Evolutionary conservation across 2,888 invertebrate genomes (phyloP).

Genomic region (Zelleria hepariella): DNA sequence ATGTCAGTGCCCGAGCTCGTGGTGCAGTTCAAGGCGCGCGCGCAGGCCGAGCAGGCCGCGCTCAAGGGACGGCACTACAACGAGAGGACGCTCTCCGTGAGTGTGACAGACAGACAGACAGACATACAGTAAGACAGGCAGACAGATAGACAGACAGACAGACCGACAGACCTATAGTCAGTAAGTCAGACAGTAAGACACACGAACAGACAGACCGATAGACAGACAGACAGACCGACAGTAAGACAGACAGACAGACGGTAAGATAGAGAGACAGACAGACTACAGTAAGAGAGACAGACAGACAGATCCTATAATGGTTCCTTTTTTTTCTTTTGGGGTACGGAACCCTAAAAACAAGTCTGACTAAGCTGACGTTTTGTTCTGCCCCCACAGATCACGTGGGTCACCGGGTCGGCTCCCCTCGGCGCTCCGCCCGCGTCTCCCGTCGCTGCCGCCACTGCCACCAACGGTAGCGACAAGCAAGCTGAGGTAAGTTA

Average conservation of each 20-base stretch:
- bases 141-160: neutral
- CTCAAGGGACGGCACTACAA: conserved; percentile 81
- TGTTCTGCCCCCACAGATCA: conserved; percentile 44
- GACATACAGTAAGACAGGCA: neutral
- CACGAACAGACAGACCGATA: too few relatives aligned
- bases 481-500: neutral
- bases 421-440: conserved; percentile 16
- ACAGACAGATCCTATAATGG: too few relatives aligned
- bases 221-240: too few relatives aligned
- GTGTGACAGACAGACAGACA: conserved; percentile 15
- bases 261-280: neutral
- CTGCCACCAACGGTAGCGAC: conserved; percentile 30
- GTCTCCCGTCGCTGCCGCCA: conserved; percentile 22
- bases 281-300: neutral
- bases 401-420: conserved; percentile 44
- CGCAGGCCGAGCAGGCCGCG: conserved; percentile 84
- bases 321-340: too few relatives aligned
- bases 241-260: neutral
- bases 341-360: too few relatives aligned
- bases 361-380: neutral
- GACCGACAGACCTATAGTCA: too few relatives aligned
- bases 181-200: too few relatives aligned
- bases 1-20: conserved; percentile 78
- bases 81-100: conserved; percentile 58
- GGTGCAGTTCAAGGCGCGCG: conserved; percentile 81